Evolutionary conservation across 2,113 vertebrate species (phyloP).

Genomic region (Narcine bancroftii): DNA sequence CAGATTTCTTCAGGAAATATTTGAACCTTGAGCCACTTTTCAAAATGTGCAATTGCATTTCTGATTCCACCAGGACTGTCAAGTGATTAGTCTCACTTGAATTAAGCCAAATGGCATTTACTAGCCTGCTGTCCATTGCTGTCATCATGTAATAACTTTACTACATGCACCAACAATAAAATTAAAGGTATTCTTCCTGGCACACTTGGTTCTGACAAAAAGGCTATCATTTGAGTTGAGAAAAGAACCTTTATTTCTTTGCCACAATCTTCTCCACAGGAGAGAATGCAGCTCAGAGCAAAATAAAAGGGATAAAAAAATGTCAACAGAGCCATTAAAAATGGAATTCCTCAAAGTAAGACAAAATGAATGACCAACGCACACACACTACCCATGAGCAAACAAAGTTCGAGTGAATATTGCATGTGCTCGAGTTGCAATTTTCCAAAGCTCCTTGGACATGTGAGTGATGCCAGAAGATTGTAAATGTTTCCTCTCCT

Average conservation of each 20-base stretch:
- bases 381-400: background rate
- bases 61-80: background rate
- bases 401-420: background rate
- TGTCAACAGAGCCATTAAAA: no score
- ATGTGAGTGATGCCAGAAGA: background rate
- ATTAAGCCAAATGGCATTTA: background rate
- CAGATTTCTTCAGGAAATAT: background rate
- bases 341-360: no score
- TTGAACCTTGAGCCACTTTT: background rate
- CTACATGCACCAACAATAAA: background rate
- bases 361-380: no score
- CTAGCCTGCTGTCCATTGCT: background rate
- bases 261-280: no score
- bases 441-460: background rate
- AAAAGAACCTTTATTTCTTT: background rate
- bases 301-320: no score
- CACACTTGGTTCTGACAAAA: background rate
- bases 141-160: background rate
- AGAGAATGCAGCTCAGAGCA: no score
- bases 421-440: background rate
- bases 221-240: background rate
- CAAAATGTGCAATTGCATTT: constrained; percentile 10
- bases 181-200: background rate
- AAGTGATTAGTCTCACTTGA: background rate
- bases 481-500: background rate